These are phyloP conservation scores for Carabus problematicus DNA, from an alignment of 2,888 invertebrate species.

Conservation along the genomic window DNA sequence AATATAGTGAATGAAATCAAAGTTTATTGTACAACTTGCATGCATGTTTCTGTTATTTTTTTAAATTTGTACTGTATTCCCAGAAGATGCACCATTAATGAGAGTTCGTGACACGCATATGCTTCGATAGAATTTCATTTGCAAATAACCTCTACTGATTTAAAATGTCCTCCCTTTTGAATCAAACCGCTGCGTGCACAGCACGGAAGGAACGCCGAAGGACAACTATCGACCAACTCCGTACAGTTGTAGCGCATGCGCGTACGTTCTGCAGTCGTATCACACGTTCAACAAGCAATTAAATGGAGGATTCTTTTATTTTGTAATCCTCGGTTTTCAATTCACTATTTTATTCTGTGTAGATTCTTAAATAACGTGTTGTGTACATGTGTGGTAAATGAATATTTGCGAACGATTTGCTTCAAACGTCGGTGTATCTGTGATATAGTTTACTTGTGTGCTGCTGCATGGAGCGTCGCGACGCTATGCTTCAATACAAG, in stretches of 20 bases:
- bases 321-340: slow-evolving; percentile 19
- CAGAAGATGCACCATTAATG: no score
- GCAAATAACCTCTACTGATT: background rate
- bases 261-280: background rate
- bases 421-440: background rate
- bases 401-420: background rate
- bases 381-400: background rate
- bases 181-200: background rate
- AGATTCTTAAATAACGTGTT: background rate
- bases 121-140: background rate
- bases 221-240: slow-evolving; percentile 1
- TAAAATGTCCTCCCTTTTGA: background rate
- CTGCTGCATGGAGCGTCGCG: no score
- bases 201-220: background rate
- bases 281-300: slow-evolving; percentile 22
- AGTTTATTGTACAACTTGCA: no score
- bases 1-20: no score
- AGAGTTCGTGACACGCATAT: no score
- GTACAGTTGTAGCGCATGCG: background rate
- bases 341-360: slow-evolving; percentile 3
- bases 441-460: no score
- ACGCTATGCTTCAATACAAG: no score
- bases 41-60: no score
- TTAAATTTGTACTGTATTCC: no score
- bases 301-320: slow-evolving; percentile 21